Evolutionary conservation across 2,888 invertebrate species (phyloP).

Genomic region (Cosmia trapezina): DNA sequence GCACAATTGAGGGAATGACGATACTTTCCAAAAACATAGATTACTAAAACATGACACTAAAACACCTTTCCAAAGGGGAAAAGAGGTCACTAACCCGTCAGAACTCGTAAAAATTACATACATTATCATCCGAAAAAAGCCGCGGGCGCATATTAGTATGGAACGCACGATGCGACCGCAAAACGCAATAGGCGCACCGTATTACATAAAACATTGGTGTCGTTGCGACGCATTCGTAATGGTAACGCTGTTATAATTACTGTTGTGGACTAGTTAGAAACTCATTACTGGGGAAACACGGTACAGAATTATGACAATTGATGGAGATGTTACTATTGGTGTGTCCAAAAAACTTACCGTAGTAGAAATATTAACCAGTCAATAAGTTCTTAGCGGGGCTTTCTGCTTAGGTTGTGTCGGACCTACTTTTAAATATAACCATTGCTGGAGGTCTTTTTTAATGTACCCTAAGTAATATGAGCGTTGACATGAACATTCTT

Average conservation of each 20-base stretch:
- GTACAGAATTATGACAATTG: not conserved
- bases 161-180: conserved; percentile 64
- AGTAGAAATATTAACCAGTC: not conserved
- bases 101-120: conserved; percentile 34
- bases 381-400: not conserved
- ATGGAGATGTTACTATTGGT: not conserved
- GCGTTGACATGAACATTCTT: not conserved
- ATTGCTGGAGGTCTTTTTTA: no score
- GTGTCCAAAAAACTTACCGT: not conserved
- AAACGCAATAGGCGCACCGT: conserved; percentile 61
- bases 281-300: conserved; percentile 42
- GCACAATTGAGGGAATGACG: not conserved
- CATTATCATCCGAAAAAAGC: conserved; percentile 37
- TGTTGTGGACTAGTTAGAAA: conserved; percentile 66
- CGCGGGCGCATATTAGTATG: conserved; percentile 51
- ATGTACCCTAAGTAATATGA: no score
- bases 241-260: conserved; percentile 67
- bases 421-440: not conserved
- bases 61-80: conserved; percentile 18
- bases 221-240: conserved; percentile 65
- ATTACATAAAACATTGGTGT: conserved; percentile 72
- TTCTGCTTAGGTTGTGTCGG: not conserved
- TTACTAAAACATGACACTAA: conserved; percentile 14
- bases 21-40: not conserved
- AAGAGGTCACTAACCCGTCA: conserved; percentile 32